Conservation (phyloP, 2,113 vertebrate genomes). For the Cervus canadensis region DNA sequence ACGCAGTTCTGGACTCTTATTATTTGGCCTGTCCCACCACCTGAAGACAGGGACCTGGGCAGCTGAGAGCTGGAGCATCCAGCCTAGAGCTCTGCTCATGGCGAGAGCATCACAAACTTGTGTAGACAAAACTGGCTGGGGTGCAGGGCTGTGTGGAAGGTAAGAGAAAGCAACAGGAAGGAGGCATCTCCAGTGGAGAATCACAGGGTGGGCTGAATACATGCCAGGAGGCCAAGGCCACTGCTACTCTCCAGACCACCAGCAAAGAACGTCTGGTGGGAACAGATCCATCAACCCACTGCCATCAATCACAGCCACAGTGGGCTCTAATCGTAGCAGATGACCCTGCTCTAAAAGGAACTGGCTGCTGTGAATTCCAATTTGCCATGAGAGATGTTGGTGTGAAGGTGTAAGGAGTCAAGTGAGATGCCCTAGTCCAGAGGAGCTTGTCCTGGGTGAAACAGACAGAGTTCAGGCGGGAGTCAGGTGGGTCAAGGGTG, state of each 20-base stretch:
- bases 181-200: not conserved
- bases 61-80: not conserved
- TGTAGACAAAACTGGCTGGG: not conserved
- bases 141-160: not conserved
- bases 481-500: not conserved
- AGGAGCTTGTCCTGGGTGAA: not conserved
- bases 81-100: not conserved
- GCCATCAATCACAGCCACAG: not conserved
- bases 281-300: not conserved
- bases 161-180: not conserved
- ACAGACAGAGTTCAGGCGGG: not conserved
- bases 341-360: not conserved
- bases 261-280: not conserved
- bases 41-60: not conserved
- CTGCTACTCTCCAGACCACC: not conserved
- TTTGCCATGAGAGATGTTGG: not conserved
- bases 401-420: not conserved
- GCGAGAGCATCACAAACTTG: not conserved
- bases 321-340: not conserved
- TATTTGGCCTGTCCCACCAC: not conserved
- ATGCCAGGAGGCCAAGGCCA: not conserved
- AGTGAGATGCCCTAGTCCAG: not conserved
- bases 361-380: not conserved
- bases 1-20: not conserved
- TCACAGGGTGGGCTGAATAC: not conserved